These are phyloP conservation scores for Pogonocherus hispidulus DNA, from an alignment of 2,888 invertebrate genomes.

Conservation along the genomic window DNA sequence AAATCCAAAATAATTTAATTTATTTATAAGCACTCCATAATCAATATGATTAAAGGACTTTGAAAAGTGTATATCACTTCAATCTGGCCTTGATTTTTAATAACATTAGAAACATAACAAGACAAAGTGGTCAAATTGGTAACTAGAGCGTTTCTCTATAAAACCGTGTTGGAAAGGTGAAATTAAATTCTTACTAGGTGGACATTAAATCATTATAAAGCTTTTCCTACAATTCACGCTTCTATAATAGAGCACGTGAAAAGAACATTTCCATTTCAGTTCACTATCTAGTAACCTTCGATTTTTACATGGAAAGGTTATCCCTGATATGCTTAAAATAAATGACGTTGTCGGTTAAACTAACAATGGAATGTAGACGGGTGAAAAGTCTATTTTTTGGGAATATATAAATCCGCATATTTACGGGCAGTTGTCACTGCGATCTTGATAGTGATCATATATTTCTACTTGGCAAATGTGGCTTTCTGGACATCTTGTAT, in stretches of 20 bases:
- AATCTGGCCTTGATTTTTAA: too few relatives aligned
- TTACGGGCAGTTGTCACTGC: conserved; percentile 30
- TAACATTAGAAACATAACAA: too few relatives aligned
- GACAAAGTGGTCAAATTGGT: too few relatives aligned
- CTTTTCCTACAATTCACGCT: background rate
- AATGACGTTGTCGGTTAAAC: conserved; percentile 18
- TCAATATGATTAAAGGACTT: too few relatives aligned
- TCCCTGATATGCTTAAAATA: conserved; percentile 13
- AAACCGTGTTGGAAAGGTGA: too few relatives aligned
- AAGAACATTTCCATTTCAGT: background rate
- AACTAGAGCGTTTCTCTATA: too few relatives aligned
- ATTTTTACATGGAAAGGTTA: conserved; percentile 8
- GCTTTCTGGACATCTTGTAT: conserved; percentile 33
- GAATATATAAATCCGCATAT: conserved; percentile 34
- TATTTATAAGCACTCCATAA: too few relatives aligned
- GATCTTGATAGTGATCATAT: conserved; percentile 32
- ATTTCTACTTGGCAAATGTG: conserved; percentile 33
- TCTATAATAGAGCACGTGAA: background rate
- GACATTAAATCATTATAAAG: too few relatives aligned
- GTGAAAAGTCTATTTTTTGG: conserved; percentile 25
- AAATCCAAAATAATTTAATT: too few relatives aligned
- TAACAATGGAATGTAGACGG: conserved; percentile 9
- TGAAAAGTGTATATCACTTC: too few relatives aligned
- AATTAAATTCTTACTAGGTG: too few relatives aligned
- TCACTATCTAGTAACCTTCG: background rate